Base-by-base conservation (phyloP, 1,140 invertebrate genomes). In the Drosophila setifemur region DNA sequence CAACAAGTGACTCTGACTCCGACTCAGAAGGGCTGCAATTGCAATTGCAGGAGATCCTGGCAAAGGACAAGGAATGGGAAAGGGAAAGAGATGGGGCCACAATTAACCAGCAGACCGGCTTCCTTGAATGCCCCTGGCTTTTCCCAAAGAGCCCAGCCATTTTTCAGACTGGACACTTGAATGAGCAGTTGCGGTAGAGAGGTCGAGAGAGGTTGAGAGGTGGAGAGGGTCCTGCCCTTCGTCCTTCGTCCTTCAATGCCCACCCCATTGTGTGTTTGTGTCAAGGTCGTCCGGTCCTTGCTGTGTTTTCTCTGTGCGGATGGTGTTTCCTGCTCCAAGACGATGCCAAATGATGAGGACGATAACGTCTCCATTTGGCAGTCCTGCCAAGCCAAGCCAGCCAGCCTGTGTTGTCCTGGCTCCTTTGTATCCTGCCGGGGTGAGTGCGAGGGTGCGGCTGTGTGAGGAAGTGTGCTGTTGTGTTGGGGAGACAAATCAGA, bases 131-230 rank as follows among this genome's bases (percentile, higher is more conserved):
- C 69, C 70, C 69, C 52, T 48, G 54, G 70, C 69, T 9, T 25
- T 44, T 33, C 39, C 68, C 8, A 37, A 49, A 19, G 28, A 54
- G 33, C 23, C 11, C n/a, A 44, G 12, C 69, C 60, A 86, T 85
- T 85, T 85, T 85, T 85, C 75, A 81, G 83, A 72, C 75, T 79
- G 75, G 66, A 63, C 79, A 83, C 78, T 82, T 82, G 68, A 83
- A 76, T 73, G 73, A 83, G 58, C 78, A 69, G 69, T 73, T 52
- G 52, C 28, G 49, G 49, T 40, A 47, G 45, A 16, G 47, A n/a
- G n/a, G n/a, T n/a, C n/a, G n/a, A n/a, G n/a, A n/a, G n/a, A n/a
- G n/a, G n/a, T n/a, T n/a, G n/a, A n/a, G n/a, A n/a, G n/a, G n/a
- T n/a, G n/a, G n/a, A n/a, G n/a, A n/a, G n/a, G n/a, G n/a, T n/a